Base-by-base conservation (phyloP, 2,797 vertebrate genomes). In the Tragelaphus eurycerus region DNA sequence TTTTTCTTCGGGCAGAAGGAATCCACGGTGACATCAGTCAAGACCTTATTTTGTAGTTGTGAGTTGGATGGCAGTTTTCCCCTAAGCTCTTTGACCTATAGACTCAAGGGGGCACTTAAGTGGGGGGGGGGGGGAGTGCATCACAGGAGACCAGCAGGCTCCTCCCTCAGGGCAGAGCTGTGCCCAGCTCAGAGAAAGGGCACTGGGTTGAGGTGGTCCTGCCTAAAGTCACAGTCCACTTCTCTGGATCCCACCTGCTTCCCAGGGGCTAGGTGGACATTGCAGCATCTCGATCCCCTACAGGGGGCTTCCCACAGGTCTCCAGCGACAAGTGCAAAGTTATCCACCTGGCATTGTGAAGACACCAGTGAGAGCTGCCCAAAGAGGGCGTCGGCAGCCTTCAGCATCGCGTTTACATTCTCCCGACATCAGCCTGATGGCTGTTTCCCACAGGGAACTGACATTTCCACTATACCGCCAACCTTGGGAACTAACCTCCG, bases 231-330 rank as follows among this genome's bases (percentile, higher is more conserved):
- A 17, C 0, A 62, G 48, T 1, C 25, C 25, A 2, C 0, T 59
- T 82, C 59, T 94, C 43, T 87, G 48, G n/a, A 27, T 23, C 17
- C 5, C 25, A 55, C 14, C 38, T 55, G 14, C 31, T 81, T 60
- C 19, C 55, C 14, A 10, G 38, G 48, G n/a, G 19, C 13, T 38
- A 86, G 1, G 6, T 27, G 57, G 9, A 4, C 29, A 1, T 6
- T 13, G 2, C 0, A 13, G 67, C 2, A 0, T n/a, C 50, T 94
- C 15, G 2, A 34, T 76, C 31, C 76, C 0, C 4, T 27, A 2
- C 0, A 62, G 34, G 27, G 4, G 19, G 2, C 50, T 55, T 62
- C 13, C 74, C 3, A 23, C 16, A 6, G 43, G 31, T 29, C 29
- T 67, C 46, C 38, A 52, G 4, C 2, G 0, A 54, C 14, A n/a